These are phyloP conservation scores for Hedya salicella DNA, from an alignment of 2,888 invertebrate genomes.

Conservation along the genomic window DNA sequence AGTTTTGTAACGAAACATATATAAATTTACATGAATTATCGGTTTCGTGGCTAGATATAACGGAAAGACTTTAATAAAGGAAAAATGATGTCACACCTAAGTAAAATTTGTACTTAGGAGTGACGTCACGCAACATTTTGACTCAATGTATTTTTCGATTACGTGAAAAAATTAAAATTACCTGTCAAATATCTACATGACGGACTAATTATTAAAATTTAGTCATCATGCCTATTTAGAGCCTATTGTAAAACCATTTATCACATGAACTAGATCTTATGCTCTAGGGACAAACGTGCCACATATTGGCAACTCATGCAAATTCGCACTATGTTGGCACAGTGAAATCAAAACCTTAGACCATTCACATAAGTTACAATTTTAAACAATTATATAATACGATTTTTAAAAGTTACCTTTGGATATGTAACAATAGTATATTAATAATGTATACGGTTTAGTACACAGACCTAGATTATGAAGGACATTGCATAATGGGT, in stretches of 20 bases:
- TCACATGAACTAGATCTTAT: constrained; percentile 1
- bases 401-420: not conserved
- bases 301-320: not conserved
- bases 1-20: no score
- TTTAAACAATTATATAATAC: not conserved
- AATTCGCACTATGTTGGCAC: not conserved
- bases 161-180: no score
- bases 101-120: no score
- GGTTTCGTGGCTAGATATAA: no score
- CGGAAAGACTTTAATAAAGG: no score
- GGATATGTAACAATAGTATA: constrained; percentile 25
- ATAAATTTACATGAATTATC: no score
- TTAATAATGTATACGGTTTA: constrained; percentile 23
- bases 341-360: not conserved
- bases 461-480: constrained; percentile 18
- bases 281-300: constrained; percentile 2
- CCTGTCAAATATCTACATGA: no score
- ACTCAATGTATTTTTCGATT: no score
- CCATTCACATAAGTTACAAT: not conserved
- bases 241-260: not conserved
- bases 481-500: constrained; percentile 30
- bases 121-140: no score
- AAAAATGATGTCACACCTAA: no score
- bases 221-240: no score
- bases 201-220: no score